Conservation (phyloP, 2,888 invertebrate genomes). For the Phlogophora meticulosa region DNA sequence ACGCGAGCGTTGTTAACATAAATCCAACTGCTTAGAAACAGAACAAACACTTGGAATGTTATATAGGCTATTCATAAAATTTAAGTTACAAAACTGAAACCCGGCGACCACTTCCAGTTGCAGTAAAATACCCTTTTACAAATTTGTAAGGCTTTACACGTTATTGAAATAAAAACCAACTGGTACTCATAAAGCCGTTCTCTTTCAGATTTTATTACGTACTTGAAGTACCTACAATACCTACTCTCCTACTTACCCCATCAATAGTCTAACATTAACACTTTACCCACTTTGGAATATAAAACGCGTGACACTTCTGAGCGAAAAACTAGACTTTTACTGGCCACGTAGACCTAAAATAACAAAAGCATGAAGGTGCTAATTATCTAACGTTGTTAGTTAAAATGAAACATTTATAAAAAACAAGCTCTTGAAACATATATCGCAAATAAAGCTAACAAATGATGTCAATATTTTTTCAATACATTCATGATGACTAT, state of each 20-base stretch:
- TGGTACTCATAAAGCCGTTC: not conserved
- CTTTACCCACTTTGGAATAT: not conserved
- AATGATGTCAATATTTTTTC: conserved; percentile 6
- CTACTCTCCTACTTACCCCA: not conserved
- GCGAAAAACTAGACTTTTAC: not conserved
- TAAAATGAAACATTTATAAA: conserved; percentile 10
- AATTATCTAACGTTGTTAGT: not conserved
- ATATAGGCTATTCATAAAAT: not conserved
- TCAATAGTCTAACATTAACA: not conserved
- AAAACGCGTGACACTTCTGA: not conserved
- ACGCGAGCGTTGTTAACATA: not conserved
- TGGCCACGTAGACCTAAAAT: not conserved
- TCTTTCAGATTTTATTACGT: not conserved
- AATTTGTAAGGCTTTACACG: not conserved
- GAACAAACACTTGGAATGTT: not conserved
- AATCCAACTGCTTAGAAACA: not conserved
- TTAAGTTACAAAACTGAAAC: not conserved
- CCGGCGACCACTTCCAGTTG: not conserved
- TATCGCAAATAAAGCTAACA: not conserved
- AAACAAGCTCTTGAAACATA: not conserved
- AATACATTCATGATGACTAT: conserved; percentile 15
- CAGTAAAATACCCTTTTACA: not conserved
- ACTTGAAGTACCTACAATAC: not conserved
- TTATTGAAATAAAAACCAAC: conserved; percentile 3
- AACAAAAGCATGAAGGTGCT: not conserved